phyloP scores from a whole-genome alignment of 2,113 vertebrate species.

The Rhodinocichla rosea region DNA sequence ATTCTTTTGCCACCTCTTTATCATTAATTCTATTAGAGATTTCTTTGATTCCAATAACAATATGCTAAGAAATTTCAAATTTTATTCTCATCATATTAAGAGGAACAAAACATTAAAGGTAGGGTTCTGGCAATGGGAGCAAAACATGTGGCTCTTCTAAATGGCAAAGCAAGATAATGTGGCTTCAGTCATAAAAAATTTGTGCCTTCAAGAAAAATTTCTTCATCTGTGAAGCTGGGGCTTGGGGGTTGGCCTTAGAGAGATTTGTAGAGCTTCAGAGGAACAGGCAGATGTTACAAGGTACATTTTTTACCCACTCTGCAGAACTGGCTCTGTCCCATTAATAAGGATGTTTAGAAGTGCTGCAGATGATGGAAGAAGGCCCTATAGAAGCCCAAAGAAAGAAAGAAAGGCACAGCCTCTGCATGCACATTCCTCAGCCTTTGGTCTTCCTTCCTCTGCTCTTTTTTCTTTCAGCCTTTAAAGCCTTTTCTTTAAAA shows the following conservation, averaged over 20 bases:
- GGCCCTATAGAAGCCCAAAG: fast-evolving
- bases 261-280: neutral
- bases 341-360: neutral
- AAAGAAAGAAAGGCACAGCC: neutral
- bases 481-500: neutral
- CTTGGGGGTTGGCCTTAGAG: fast-evolving
- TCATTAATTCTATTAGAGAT: neutral
- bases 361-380: neutral
- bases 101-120: neutral
- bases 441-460: neutral
- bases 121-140: neutral
- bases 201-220: neutral
- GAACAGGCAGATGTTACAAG: neutral
- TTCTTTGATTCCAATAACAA: neutral
- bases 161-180: fast-evolving
- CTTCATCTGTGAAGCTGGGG: neutral
- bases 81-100: neutral
- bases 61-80: neutral
- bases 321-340: neutral
- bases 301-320: neutral
- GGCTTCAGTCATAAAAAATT: neutral
- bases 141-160: neutral
- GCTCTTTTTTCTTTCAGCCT: neutral
- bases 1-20: neutral
- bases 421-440: neutral